Evolutionary conservation across 2,888 invertebrate genomes (phyloP), one percentile per base, ranked within the genome.

Genomic region (Phyllotreta striolata): DNA sequence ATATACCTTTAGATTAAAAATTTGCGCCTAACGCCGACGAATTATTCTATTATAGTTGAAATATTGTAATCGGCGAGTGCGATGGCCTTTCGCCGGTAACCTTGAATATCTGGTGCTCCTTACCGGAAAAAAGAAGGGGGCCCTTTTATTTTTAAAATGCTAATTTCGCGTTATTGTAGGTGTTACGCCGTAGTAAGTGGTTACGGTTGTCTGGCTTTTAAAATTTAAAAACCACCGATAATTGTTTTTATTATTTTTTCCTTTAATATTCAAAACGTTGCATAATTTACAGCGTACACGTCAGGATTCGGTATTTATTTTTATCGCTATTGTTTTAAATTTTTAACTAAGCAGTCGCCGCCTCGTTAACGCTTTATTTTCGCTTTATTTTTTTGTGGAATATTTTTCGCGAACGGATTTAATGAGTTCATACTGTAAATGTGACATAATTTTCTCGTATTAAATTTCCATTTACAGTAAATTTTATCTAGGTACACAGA

Each of bases 141-240:
- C 62, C 61, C 66, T 62, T 67, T 24, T 24, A 24, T 24, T 24
- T 69, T 67, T 63, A 58, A 68, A 69, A 66, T 66, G 66, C 64
- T 64, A 64, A 66, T 66, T 62, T 54, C 14, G 55, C 35, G 52
- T 52, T 47, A 63, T 64, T 60, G 64, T 66, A 68, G 68, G 62
- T 68, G 68, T 64, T 61, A 44, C 58, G 62, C 56, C 55, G 44
- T 63, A 62, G 64, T 58, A 63, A 14, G 14, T 56, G 44, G 60
- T 55, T 51, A 60, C 62, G 57, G 60, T 63, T 62, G 64, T 60
- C 63, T 63, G 66, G 44, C 40, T 63, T 66, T 66, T 66, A 63
- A 66, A 66, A 24, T 47, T 66, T 66, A 60, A 66, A 59, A 66
- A 43, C 58, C 59, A 62, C 65, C 55, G 38, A 57, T 46, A 61